Evolutionary conservation across 1,140 invertebrate species (phyloP), one percentile per base, ranked within the genome.

Genomic region (Zaprionus nigranus): DNA sequence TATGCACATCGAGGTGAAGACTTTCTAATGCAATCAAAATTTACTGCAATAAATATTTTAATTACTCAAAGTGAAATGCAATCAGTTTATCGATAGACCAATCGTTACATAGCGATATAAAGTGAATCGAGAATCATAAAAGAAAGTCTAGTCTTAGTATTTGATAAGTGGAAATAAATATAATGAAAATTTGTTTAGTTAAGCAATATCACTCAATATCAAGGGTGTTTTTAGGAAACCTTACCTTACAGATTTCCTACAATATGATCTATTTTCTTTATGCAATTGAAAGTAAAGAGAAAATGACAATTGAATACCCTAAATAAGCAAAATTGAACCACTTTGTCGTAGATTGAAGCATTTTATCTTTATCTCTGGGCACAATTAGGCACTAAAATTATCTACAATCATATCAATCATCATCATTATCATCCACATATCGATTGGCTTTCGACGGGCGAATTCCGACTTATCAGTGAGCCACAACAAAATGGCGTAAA

Each of bases 381-480:
- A 53, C 72, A 75, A 75, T 75, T 75, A 63, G 66, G 63, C 72
- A 75, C 40, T 51, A 24, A 34, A 75, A 75, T 75, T 75, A 63
- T 75, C 72, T 69, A 34, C 72, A 75, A 75, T 70, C 58, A 58
- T 75, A 75, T 75, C 72, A 75, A 75, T 75, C 72, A 75, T 63
- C 67, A 40, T n/a, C 38, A 46, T 34, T 34, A 34, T 46, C 40
- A 17, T 46, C 40, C 6, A 17, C 40, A 56, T 70, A 75, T 70
- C 59, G 66, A 69, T 75, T 75, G 74, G 13, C 57, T 28, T 36
- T 28, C 66, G 38, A 70, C 61, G 62, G 15, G 54, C 54, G 59
- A 71, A 70, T 65, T 71, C 59, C 3, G 3, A 11, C 54, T 75
- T 72, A 71, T 72, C 68, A 54, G 54, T 5, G 20, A 24, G 57